Base-by-base conservation (phyloP, 2,888 invertebrate genomes). In the Campoplex capitator region DNA sequence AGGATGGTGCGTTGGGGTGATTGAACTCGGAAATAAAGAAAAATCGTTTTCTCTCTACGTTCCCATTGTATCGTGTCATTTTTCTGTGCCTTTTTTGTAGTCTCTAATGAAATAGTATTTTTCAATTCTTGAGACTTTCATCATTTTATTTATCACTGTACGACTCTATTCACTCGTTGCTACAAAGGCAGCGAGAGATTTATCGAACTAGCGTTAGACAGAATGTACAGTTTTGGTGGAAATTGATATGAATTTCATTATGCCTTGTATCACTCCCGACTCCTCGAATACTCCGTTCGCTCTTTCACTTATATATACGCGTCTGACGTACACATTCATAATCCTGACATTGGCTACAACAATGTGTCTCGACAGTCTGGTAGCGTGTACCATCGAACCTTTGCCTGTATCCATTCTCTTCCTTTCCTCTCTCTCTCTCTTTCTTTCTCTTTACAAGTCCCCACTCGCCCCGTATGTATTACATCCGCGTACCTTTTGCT, bases 161-260 rank as follows among this genome's bases (percentile, higher is more conserved):
- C 38, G 16, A 75, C 13, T 75, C 74, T 42, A 75, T 75, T n/a
- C 38, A 38, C n/a, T 35, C 58, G 11, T 23, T 13, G 58, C 58
- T 23, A 58, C 38, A 75, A 75, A 75, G 16, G 38, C 28, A 3
- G 16, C 11, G 11, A 42, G 42, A 77, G 38, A 83, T 78, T 67
- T 67, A 84, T 74, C 76, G 45, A 45, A 23, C 7, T 56, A 35
- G 45, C 23, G 11, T 23, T 35, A 16, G 2, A 70, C 38, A 16
- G 45, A 70, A 83, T 58, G 51, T 45, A 58, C 76, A 62, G 58
- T 35, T 38, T 9, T 35, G 11, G 16, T 35, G 38, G 18, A 23
- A 83, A 86, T 86, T 71, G 83, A 83, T 86, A 75, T 78, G 74
- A 83, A 86, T 70, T 67, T 56, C 79, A 79, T 78, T 75, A 54